Evolutionary conservation across 2,888 invertebrate species (phyloP).

Genomic region (Caenorhabditis sulstoni): DNA sequence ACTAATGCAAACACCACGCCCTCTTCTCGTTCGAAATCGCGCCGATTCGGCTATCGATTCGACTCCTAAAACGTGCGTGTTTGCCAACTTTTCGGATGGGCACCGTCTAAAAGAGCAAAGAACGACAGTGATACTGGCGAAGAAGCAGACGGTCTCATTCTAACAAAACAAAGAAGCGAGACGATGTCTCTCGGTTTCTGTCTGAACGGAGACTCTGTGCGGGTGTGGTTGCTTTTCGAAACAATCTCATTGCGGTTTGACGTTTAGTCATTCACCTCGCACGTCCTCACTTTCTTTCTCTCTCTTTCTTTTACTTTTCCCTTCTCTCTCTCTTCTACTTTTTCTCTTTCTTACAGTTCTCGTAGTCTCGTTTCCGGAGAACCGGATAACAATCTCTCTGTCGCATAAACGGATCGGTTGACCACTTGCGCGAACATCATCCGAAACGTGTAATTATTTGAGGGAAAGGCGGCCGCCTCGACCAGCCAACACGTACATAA

Average conservation of each 20-base stretch:
- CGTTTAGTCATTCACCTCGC: constrained; percentile 1
- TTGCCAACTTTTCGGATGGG: not conserved
- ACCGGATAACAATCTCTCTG: constrained; percentile 35
- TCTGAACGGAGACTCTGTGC: not conserved
- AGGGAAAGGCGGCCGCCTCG: constrained; percentile 12
- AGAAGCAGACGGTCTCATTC: too few species aligned
- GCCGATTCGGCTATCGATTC: constrained; percentile 7
- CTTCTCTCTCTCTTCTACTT: constrained; percentile 22
- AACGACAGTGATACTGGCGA: too few species aligned
- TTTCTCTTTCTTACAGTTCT: too few species aligned
- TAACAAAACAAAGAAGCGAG: too few species aligned
- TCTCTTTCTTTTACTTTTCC: constrained; percentile 7
- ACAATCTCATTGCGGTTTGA: constrained; percentile 1
- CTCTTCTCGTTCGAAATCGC: constrained; percentile 12
- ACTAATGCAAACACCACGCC: constrained; percentile 49
- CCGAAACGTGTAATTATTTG: constrained; percentile 46
- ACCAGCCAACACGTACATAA: constrained; percentile 24
- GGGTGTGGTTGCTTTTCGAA: not conserved
- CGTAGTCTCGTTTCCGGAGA: constrained; percentile 25
- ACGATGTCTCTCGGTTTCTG: too few species aligned
- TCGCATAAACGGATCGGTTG: constrained; percentile 40
- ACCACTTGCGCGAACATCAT: constrained; percentile 37
- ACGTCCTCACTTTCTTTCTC: constrained; percentile 17
- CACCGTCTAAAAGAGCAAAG: too few species aligned
- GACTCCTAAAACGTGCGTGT: not conserved